Evolutionary conservation across 2,113 vertebrate species (phyloP), one percentile per base, ranked within the genome.

Genomic region (Piliocolobus tephrosceles): DNA sequence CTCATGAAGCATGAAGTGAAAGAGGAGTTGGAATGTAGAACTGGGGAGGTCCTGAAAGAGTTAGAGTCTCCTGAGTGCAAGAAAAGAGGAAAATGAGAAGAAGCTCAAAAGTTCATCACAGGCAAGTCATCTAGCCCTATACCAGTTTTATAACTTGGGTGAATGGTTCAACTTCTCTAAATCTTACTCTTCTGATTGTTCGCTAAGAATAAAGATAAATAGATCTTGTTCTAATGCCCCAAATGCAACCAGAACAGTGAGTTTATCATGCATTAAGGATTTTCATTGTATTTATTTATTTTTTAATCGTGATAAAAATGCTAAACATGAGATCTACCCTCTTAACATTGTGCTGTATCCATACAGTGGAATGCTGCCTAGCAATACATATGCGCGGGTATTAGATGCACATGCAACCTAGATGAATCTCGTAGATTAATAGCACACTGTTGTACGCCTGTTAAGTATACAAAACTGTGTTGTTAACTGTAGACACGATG

Each of bases 401-500:
- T 64, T 64, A 32, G 61, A 32, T 32, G 14, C 61, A 32, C 0
- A 30, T 64, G 27, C 61, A 64, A 64, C 27, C 12, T 64, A 14
- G 61, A 64, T 64, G 27, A 64, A 30, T 64, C 61, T 32, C 5
- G 0, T 64, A 64, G 61, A 32, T 64, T 64, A 64, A 64, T 13
- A 64, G 61, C 61, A 32, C 61, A 64, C 27, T 32, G 27, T 64
- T 32, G 27, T 6, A 64, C 2, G 1, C 61, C 61, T 32, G 61
- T 64, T 47, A 64, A 50, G 32, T 25, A 13, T 38, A 43, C 14
- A 50, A 23, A 50, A 38, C 32, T 66, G 5, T 38, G 35, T 38
- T 38, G 14, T n/a, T 30, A 38, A 38, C 43, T 12, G 4, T 5
- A 64, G 2, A 13, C 14, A 4, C 5, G 0, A 30, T 50, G 12